Conservation (phyloP, 2,113 vertebrate genomes). For the Genyomyrus donnyi region DNA sequence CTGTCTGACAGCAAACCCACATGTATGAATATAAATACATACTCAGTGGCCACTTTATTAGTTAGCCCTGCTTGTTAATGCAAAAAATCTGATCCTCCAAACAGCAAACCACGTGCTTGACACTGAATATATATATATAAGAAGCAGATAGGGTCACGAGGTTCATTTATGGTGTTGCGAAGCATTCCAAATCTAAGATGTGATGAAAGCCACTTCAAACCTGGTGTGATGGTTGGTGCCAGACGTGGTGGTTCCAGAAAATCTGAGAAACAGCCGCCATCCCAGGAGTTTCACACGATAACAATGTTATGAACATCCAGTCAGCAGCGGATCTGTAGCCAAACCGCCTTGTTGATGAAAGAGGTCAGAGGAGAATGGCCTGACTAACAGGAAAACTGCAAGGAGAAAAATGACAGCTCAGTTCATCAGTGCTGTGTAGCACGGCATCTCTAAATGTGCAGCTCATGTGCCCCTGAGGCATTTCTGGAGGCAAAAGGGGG, state of each 20-base stretch:
- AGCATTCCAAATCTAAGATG: not conserved
- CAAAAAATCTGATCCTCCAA: not conserved
- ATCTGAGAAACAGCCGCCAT: not conserved
- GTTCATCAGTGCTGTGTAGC: not conserved
- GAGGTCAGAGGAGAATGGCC: not conserved
- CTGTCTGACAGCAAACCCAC: not conserved
- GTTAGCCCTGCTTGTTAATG: not conserved
- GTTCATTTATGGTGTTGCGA: not conserved
- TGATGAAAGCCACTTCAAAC: not conserved
- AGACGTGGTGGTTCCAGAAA: not conserved
- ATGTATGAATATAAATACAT: not conserved
- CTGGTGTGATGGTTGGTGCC: not conserved
- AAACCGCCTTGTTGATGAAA: not conserved
- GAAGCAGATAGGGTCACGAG: not conserved
- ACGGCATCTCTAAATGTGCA: not conserved
- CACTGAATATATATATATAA: not conserved
- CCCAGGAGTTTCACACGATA: not conserved
- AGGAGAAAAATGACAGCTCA: not conserved
- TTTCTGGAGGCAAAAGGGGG: not conserved
- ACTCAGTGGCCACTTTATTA: not conserved
- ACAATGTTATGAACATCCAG: not conserved
- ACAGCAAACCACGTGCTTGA: not conserved
- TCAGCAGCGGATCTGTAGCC: not conserved
- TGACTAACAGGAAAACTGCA: not conserved
- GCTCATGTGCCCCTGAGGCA: not conserved